Evolutionary conservation across 2,797 vertebrate genomes (phyloP).

Genomic region (Hyperoplus immaculatus): DNA sequence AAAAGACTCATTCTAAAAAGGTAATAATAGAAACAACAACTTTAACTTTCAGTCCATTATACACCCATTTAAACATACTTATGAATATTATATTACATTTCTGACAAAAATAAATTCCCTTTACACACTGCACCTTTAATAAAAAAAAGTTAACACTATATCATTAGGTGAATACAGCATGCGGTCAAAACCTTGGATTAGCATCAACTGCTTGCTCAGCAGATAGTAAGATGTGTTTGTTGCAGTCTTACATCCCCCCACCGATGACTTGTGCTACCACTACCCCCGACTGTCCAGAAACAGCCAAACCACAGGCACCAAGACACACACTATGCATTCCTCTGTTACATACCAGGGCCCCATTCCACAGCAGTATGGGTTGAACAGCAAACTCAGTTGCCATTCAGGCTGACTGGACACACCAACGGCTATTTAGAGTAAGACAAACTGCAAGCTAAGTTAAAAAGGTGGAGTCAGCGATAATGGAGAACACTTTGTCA

Average conservation of each 20-base stretch:
- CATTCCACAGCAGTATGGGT: slow-evolving; percentile 49
- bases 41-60: too few relatives aligned
- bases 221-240: neutral
- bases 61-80: too few relatives aligned
- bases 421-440: slow-evolving; percentile 12
- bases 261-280: slow-evolving; percentile 3
- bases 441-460: slow-evolving; percentile 7
- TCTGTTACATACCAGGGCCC: slow-evolving; percentile 60
- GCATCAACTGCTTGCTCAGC: neutral
- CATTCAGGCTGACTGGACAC: slow-evolving; percentile 18
- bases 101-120: too few relatives aligned
- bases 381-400: slow-evolving; percentile 28
- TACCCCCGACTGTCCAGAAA: slow-evolving; percentile 46
- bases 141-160: neutral
- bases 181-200: slow-evolving; percentile 2
- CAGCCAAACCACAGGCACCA: slow-evolving; percentile 69
- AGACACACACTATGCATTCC: slow-evolving; percentile 62
- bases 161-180: neutral
- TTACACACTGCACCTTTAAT: too few relatives aligned
- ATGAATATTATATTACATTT: too few relatives aligned
- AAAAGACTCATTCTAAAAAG: too few relatives aligned
- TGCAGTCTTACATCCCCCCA: neutral
- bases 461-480: too few relatives aligned
- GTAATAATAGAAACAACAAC: too few relatives aligned
- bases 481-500: too few relatives aligned